These are phyloP conservation scores for Hoplodrina blanda DNA, from an alignment of 2,888 invertebrate genomes.

Conservation along the genomic window DNA sequence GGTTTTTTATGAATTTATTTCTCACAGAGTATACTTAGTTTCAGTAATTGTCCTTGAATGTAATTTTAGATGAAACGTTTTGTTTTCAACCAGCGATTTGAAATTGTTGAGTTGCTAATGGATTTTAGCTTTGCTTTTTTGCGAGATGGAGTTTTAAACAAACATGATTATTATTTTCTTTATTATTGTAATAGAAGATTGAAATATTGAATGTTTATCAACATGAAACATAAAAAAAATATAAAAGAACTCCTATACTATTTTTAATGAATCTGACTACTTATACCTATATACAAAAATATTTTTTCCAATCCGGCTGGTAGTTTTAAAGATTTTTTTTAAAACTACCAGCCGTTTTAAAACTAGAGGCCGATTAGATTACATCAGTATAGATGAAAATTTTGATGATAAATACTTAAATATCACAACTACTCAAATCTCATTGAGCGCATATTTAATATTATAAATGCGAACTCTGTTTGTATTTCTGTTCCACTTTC, in stretches of 20 bases:
- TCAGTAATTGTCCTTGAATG: slow-evolving; percentile 41
- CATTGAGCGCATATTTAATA: not conserved
- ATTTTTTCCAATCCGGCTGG: too few species aligned
- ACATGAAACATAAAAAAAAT: not conserved
- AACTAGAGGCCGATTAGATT: too few species aligned
- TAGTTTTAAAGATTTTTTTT: too few species aligned
- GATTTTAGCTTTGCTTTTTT: slow-evolving; percentile 7
- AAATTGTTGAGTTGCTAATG: not conserved
- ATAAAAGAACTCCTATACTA: too few species aligned
- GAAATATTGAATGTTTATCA: not conserved
- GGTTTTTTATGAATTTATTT: slow-evolving; percentile 6
- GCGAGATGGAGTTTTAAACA: not conserved
- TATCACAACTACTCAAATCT: not conserved
- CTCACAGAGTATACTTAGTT: slow-evolving; percentile 10
- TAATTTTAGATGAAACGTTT: slow-evolving; percentile 37
- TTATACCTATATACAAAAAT: too few species aligned
- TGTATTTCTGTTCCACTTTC: too few species aligned
- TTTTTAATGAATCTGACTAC: too few species aligned
- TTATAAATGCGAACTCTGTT: too few species aligned
- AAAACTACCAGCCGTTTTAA: too few species aligned
- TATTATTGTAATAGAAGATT: not conserved
- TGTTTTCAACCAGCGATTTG: slow-evolving; percentile 6
- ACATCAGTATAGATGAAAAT: not conserved
- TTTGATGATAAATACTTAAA: not conserved
- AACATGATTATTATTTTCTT: not conserved